phyloP scores from a whole-genome alignment of 2,888 invertebrate genomes.

The Timandra comae region DNA sequence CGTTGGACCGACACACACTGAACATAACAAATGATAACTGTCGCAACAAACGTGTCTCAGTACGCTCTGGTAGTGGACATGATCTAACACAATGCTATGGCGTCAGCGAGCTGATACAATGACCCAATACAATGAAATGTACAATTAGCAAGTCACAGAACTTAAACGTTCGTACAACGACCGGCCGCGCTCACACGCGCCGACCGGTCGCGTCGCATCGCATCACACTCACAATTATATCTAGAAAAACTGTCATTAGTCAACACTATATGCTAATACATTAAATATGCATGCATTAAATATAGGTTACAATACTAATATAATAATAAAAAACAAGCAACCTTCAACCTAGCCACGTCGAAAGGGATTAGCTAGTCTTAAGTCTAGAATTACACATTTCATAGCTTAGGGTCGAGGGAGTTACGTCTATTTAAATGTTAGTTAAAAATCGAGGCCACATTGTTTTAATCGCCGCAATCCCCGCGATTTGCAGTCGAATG shows the following conservation, averaged over 20 bases:
- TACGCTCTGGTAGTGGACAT: conserved; percentile 11
- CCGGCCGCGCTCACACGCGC: conserved; percentile 12
- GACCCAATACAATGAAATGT: conserved; percentile 74
- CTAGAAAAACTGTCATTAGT: conserved; percentile 41
- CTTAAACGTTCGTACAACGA: conserved; percentile 35
- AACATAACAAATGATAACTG: conserved; percentile 6
- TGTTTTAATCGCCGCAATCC: conserved; percentile 30
- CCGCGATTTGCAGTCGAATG: conserved; percentile 11
- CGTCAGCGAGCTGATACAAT: no score
- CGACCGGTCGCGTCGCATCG: conserved; percentile 33
- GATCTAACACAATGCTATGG: conserved; percentile 2
- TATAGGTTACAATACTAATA: conserved; percentile 41
- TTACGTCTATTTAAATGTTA: conserved; percentile 33
- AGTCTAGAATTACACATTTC: conserved; percentile 69
- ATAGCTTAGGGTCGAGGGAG: conserved; percentile 60
- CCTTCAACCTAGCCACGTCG: conserved; percentile 40
- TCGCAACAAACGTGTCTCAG: conserved; percentile 8
- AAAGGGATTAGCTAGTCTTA: conserved; percentile 28
- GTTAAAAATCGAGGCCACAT: conserved; percentile 73
- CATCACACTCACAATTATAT: conserved; percentile 40
- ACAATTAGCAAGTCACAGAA: conserved; percentile 48
- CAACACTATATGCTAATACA: conserved; percentile 41
- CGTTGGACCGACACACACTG: background rate
- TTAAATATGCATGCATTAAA: conserved; percentile 44
- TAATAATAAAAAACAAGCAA: conserved; percentile 39